Conservation (phyloP, 2,113 vertebrate genomes). For the Echinops telfairi region DNA sequence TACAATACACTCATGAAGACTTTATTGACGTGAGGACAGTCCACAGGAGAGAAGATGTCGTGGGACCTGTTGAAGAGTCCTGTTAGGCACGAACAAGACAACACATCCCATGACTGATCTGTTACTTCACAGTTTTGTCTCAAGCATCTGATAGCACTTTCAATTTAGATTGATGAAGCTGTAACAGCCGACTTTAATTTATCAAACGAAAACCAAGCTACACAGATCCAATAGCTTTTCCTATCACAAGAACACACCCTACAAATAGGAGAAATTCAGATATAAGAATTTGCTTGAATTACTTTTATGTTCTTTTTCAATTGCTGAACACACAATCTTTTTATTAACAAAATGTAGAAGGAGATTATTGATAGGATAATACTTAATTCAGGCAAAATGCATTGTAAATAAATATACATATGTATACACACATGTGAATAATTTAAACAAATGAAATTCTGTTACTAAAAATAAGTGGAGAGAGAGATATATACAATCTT, state of each 20-base stretch:
- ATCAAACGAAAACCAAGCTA: constrained; percentile 33
- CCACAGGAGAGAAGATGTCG: background rate
- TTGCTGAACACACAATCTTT: background rate
- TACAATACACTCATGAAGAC: background rate
- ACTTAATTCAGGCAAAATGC: background rate
- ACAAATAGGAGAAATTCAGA: background rate
- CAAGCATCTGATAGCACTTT: background rate
- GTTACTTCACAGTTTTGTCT: background rate
- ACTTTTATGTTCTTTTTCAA: constrained; percentile 48
- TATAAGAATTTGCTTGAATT: background rate
- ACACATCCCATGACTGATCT: background rate
- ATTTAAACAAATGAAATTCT: background rate
- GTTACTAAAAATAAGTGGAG: background rate
- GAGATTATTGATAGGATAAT: background rate
- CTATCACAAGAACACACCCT: background rate
- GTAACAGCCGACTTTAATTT: background rate
- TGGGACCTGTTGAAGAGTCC: background rate
- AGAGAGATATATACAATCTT: background rate
- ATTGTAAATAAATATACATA: background rate
- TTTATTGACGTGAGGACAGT: background rate
- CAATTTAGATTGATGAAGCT: background rate
- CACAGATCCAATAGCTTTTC: constrained; percentile 30
- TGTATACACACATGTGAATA: background rate
- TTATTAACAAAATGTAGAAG: background rate
- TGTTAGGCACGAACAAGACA: background rate